Evolutionary conservation across 2,888 invertebrate species (phyloP).

Genomic region (Carpatolechia fugitivella): DNA sequence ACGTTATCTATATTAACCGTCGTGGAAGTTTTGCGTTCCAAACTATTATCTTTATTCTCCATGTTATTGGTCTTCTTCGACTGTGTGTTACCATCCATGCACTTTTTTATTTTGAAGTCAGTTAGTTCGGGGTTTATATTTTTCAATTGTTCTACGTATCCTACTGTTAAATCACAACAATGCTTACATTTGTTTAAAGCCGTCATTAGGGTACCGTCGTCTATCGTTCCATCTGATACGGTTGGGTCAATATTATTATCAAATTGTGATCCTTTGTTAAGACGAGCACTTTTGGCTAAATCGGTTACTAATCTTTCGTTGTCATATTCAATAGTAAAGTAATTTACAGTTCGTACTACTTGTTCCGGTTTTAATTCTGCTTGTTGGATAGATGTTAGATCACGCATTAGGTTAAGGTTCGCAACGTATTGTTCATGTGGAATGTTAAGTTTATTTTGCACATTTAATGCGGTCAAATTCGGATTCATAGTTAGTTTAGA

Average conservation of each 20-base stretch:
- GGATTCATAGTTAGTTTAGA: background rate
- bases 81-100: conserved; percentile 36
- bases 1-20: conserved; percentile 1
- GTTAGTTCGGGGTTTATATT: conserved; percentile 23
- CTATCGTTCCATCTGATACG: conserved; percentile 4
- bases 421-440: conserved; percentile 34
- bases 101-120: conserved; percentile 42
- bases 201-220: conserved; percentile 26
- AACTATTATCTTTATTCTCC: background rate
- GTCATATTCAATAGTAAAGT: conserved; percentile 59
- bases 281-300: conserved; percentile 24
- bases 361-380: conserved; percentile 42
- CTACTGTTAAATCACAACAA: conserved; percentile 41
- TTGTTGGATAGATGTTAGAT: conserved; percentile 51
- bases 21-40: background rate
- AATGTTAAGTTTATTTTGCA: conserved; percentile 30
- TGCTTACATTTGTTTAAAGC: conserved; percentile 43
- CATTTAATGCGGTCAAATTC: conserved; percentile 12
- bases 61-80: background rate
- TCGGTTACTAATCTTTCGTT: conserved; percentile 22
- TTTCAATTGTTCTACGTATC: conserved; percentile 24
- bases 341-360: conserved; percentile 51
- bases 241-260: conserved; percentile 4
- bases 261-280: conserved; percentile 13
- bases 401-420: conserved; percentile 50